Conservation (phyloP, 1,140 invertebrate species). For the Danaus plexippus region DNA sequence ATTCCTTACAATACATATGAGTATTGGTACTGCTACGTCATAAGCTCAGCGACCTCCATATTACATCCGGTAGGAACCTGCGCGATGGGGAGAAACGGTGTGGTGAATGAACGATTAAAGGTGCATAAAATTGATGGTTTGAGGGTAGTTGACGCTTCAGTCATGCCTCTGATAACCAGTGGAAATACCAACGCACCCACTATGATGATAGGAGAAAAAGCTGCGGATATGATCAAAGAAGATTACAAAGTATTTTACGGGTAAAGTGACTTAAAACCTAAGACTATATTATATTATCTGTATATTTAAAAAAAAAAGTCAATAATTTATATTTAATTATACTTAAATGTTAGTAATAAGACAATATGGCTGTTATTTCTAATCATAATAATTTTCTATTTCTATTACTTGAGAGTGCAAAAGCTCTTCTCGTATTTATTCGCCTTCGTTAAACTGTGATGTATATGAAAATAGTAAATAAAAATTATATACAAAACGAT, state of each 20-base stretch:
- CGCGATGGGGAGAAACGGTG: conserved; percentile 83
- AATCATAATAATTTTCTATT: no score
- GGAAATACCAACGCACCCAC: conserved; percentile 74
- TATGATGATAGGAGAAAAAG: conserved; percentile 77
- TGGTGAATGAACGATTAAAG: conserved; percentile 78
- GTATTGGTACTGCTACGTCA: conserved; percentile 82
- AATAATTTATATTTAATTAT: no score
- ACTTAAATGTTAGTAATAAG: no score
- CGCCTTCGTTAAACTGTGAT: no score
- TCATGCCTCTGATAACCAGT: conserved; percentile 77
- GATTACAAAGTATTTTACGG: conserved; percentile 41
- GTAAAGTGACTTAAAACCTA: no score
- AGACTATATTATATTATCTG: no score
- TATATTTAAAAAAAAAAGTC: no score
- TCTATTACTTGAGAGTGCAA: no score
- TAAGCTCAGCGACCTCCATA: conserved; percentile 80
- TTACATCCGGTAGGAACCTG: conserved; percentile 87
- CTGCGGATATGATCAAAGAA: conserved; percentile 73
- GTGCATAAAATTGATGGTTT: conserved; percentile 77
- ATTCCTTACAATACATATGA: conserved; percentile 68
- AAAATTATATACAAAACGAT: background rate
- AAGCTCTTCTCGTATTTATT: no score
- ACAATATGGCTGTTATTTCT: no score
- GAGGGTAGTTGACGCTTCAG: conserved; percentile 82
- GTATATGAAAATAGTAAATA: no score